These are phyloP conservation scores for Sphenodon punctatus DNA, from an alignment of 2,797 vertebrate species.

Conservation along the genomic window DNA sequence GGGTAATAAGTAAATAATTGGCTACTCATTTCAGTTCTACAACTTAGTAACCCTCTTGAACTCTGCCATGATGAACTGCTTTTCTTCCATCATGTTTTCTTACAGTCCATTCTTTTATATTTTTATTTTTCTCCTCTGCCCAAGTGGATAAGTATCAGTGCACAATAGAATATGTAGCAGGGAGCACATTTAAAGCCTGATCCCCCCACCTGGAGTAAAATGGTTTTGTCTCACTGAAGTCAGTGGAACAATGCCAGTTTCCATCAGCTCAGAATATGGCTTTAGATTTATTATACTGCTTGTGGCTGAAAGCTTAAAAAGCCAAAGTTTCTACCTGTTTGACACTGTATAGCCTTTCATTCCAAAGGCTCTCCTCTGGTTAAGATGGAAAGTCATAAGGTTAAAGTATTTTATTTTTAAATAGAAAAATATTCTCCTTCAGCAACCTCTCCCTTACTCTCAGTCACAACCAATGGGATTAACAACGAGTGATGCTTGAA, in stretches of 20 bases:
- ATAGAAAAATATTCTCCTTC: not conserved
- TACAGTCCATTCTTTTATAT: not conserved
- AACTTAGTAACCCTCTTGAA: no score
- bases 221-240: not conserved
- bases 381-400: not conserved
- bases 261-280: not conserved
- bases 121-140: not conserved
- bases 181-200: not conserved
- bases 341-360: not conserved
- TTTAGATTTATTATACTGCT: not conserved
- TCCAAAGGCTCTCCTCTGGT: not conserved
- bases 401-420: not conserved
- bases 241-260: not conserved
- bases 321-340: not conserved
- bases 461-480: not conserved
- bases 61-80: accelerated
- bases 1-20: no score
- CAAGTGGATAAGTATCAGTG: not conserved
- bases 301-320: not conserved
- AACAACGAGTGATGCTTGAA: not conserved
- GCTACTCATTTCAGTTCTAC: no score
- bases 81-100: not conserved
- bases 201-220: not conserved
- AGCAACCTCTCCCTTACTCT: not conserved
- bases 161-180: not conserved